Percentiles rank a stretch among this genome's conserved stretches.
These are phyloP conservation scores for Cheumatopsyche charites DNA, from an alignment of 1,140 invertebrate genomes.

Conservation along the genomic window DNA sequence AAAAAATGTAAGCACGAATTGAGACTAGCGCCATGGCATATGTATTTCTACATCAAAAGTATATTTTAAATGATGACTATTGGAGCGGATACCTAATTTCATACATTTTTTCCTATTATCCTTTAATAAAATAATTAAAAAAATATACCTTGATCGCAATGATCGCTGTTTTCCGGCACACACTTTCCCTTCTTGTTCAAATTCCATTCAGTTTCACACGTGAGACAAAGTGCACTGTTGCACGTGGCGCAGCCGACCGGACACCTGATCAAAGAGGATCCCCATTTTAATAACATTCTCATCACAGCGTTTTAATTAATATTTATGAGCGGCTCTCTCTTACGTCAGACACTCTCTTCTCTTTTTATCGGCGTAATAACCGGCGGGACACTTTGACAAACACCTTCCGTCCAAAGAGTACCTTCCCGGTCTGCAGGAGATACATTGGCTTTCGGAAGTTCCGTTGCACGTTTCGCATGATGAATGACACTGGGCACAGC, in stretches of 20 bases:
- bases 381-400: slow-evolving; percentile 70
- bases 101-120: no score
- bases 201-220: slow-evolving; percentile 73
- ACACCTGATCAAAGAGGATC: slow-evolving; percentile 61
- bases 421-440: slow-evolving; percentile 73
- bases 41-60: no score
- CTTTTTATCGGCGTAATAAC: slow-evolving; percentile 76
- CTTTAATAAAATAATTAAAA: no score
- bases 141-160: slow-evolving; percentile 69
- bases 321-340: slow-evolving; percentile 45
- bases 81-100: no score
- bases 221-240: slow-evolving; percentile 69
- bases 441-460: slow-evolving; percentile 76
- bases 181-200: slow-evolving; percentile 75
- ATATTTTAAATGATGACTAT: no score
- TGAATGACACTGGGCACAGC: slow-evolving; percentile 76
- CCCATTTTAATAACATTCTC: no score
- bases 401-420: slow-evolving; percentile 71
- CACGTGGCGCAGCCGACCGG: slow-evolving; percentile 76
- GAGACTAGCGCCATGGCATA: no score
- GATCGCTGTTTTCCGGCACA: slow-evolving; percentile 67
- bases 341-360: slow-evolving; percentile 72
- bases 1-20: no score
- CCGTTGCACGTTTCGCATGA: slow-evolving; percentile 85
- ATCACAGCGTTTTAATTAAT: slow-evolving; percentile 6